phyloP scores from a whole-genome alignment of 2,113 vertebrate species.

The Panurus biarmicus region DNA sequence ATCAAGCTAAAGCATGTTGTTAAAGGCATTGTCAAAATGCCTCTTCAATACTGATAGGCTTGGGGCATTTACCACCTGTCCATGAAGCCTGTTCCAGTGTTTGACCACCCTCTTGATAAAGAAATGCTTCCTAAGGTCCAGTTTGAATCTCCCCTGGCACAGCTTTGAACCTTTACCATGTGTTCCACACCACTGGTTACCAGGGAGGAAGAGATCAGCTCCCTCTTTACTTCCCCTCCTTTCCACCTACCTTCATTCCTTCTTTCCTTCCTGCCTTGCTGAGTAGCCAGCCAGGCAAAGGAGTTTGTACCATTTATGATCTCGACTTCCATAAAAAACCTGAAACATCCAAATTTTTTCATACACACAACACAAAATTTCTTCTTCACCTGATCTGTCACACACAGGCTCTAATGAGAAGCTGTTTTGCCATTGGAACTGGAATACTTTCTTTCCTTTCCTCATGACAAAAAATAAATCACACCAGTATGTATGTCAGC shows the following conservation, averaged over 20 bases:
- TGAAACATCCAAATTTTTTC: neutral
- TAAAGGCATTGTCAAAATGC: neutral
- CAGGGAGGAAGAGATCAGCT: neutral
- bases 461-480: neutral
- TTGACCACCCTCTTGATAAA: neutral
- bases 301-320: neutral
- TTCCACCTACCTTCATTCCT: neutral
- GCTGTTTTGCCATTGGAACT: neutral
- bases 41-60: neutral
- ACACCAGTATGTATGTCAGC: neutral
- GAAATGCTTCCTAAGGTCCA: neutral
- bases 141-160: neutral
- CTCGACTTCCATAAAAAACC: neutral
- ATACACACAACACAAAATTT: neutral
- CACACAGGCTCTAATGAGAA: neutral
- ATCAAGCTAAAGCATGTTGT: neutral
- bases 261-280: neutral
- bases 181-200: neutral
- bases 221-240: neutral
- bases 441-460: neutral
- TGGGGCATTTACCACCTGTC: neutral
- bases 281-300: neutral
- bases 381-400: neutral
- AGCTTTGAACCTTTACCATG: neutral
- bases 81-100: neutral